A percentile compares a stretch with the other conserved stretches of the same genome.
Conservation (phyloP, 2,888 invertebrate genomes). For the Mesoligia furuncula region DNA sequence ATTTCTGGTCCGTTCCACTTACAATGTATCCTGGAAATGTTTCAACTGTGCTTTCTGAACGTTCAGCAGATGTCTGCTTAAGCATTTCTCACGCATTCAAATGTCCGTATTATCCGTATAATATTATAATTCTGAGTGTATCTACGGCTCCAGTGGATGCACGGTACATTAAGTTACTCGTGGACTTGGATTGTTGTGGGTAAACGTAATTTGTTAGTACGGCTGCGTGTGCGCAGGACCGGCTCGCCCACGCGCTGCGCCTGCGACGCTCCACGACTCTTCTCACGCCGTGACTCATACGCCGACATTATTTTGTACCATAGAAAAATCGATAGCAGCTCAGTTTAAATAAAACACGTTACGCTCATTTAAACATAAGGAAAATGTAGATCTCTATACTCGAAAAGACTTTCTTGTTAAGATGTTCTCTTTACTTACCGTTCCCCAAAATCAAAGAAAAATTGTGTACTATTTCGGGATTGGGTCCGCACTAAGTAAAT, state of each 20-base stretch:
- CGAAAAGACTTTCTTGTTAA: not conserved
- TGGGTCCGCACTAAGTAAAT: conserved; percentile 19
- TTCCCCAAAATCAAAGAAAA: not conserved
- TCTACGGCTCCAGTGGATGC: conserved; percentile 36
- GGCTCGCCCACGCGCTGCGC: conserved; percentile 82
- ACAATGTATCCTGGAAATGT: conserved; percentile 47
- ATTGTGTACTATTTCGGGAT: conserved; percentile 14
- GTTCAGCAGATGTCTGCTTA: conserved; percentile 54
- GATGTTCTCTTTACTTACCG: not conserved
- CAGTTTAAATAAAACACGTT: conserved; percentile 44
- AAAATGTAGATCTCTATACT: not conserved
- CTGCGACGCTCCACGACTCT: conserved; percentile 69
- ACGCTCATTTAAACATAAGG: conserved; percentile 3
- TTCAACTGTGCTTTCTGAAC: conserved; percentile 47
- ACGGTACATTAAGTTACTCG: conserved; percentile 63
- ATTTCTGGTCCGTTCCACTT: conserved; percentile 52
- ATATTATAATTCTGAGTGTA: conserved; percentile 61
- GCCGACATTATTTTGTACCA: conserved; percentile 76
- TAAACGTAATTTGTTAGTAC: conserved; percentile 85
- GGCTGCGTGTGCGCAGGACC: conserved; percentile 76
- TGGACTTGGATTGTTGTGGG: conserved; percentile 69
- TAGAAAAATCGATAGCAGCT: conserved; percentile 61
- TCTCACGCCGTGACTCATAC: conserved; percentile 83
- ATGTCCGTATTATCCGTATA: conserved; percentile 60
- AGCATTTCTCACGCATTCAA: conserved; percentile 66